Evolutionary conservation across 2,113 vertebrate species (phyloP).

Genomic region (Odocoileus hemionus): DNA sequence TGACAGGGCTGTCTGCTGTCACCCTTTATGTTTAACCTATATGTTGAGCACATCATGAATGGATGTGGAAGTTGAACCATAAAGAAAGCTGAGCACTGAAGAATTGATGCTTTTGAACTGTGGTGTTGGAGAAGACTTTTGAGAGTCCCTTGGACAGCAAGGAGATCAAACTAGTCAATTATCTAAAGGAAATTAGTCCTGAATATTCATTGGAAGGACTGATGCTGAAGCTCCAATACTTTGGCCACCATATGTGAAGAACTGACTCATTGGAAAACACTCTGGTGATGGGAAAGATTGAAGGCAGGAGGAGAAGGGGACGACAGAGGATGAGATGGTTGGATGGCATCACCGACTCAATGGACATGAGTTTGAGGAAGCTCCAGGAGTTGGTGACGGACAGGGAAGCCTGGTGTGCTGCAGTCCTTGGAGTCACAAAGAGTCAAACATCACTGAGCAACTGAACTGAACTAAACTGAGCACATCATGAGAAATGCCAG

Average conservation of each 20-base stretch:
- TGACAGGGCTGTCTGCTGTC: not conserved
- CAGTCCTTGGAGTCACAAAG: not conserved
- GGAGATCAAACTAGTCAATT: not conserved
- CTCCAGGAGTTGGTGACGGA: not conserved
- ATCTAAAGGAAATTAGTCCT: not conserved
- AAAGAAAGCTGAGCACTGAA: not conserved
- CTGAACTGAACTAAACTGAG: not conserved
- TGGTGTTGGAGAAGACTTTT: not conserved
- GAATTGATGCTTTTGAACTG: not conserved
- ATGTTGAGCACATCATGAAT: not conserved
- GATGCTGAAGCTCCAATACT: not conserved
- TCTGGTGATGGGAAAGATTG: not conserved
- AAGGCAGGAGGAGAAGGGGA: not conserved
- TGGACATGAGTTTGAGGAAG: not conserved
- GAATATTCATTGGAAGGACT: not conserved
- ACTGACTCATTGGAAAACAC: not conserved
- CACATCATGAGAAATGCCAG: not conserved
- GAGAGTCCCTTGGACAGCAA: not conserved
- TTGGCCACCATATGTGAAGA: not conserved
- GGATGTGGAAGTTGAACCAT: not conserved
- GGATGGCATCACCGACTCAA: not conserved
- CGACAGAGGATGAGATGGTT: not conserved
- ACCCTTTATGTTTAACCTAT: not conserved
- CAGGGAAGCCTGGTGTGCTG: not conserved
- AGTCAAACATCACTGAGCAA: accelerated